Evolutionary conservation across 2,797 vertebrate species (phyloP).

Genomic region (Sebastes nivosus): DNA sequence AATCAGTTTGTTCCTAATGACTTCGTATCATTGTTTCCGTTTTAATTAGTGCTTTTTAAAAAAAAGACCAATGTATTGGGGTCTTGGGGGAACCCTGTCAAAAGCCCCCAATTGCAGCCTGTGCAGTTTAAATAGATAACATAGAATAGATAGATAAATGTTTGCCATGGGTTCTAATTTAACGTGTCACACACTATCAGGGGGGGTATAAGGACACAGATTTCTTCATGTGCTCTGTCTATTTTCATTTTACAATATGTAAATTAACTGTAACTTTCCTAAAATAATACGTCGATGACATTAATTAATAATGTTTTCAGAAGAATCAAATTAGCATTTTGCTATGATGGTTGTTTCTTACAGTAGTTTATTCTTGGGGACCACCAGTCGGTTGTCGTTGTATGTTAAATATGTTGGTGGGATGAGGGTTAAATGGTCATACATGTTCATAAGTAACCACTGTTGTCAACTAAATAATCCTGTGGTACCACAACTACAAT

Average conservation of each 20-base stretch:
- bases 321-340: neutral
- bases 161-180: too few species aligned
- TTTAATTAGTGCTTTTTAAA: too few species aligned
- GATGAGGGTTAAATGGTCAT: neutral
- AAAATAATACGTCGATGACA: neutral
- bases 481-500: neutral
- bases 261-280: neutral
- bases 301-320: neutral
- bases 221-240: too few species aligned
- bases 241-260: neutral
- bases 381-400: fast-evolving
- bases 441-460: neutral
- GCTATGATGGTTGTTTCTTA: too few species aligned
- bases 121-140: fast-evolving
- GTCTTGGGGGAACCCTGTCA: fast-evolving
- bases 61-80: neutral
- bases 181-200: too few species aligned
- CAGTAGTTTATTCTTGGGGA: too few species aligned
- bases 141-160: too few species aligned
- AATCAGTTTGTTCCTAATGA: neutral
- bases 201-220: too few species aligned
- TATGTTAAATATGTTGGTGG: too few species aligned
- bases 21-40: fast-evolving
- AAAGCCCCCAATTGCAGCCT: neutral
- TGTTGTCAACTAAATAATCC: neutral